Conservation (phyloP, 2,797 vertebrate genomes). For the Todus mexicanus region DNA sequence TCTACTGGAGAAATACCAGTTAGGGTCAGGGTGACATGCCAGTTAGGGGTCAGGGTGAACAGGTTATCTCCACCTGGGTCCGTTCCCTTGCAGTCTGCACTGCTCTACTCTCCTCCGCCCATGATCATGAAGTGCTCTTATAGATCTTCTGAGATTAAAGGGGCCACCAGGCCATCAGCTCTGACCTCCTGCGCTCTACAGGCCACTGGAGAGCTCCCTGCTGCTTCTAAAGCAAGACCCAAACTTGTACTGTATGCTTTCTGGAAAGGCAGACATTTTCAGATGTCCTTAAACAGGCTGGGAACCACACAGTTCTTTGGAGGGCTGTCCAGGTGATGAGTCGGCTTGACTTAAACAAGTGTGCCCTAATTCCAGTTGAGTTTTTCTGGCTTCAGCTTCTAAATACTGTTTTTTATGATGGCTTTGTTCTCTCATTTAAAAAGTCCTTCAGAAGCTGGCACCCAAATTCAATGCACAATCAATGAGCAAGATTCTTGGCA, state of each 20-base stretch:
- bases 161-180: fast-evolving
- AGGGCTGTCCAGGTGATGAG: neutral
- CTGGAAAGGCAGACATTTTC: neutral
- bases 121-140: neutral
- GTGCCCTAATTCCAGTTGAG: neutral
- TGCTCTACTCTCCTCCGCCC: neutral
- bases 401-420: neutral
- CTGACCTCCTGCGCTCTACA: neutral
- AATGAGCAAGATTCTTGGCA: neutral
- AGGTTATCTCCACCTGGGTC: neutral
- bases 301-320: neutral
- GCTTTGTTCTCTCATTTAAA: neutral
- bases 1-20: neutral
- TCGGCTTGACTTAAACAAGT: neutral
- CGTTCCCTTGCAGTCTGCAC: neutral
- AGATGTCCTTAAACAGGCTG: neutral
- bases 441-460: neutral
- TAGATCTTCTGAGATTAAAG: neutral
- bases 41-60: neutral
- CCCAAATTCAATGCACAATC: neutral
- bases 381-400: neutral
- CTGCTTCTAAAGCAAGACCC: neutral
- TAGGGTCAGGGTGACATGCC: neutral
- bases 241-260: neutral
- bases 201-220: neutral